Evolutionary conservation across 2,113 vertebrate species (phyloP).

Genomic region (Labrus mixtus): DNA sequence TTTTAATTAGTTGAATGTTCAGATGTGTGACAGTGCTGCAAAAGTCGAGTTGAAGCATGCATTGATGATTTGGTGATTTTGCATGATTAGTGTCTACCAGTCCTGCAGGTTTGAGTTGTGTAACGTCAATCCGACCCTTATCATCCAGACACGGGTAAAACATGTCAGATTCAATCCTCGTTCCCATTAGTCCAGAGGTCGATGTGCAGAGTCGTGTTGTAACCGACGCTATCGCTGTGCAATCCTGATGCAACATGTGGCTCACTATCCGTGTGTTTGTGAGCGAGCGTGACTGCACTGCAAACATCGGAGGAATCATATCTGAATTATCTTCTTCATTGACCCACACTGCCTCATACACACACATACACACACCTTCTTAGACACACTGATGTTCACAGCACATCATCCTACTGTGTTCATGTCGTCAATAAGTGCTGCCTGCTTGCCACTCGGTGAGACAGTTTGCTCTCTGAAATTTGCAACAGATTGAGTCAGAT

Average conservation of each 20-base stretch:
- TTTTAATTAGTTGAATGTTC: neutral
- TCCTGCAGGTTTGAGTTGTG: neutral
- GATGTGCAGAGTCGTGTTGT: constrained; percentile 6
- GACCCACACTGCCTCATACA: constrained; percentile 13
- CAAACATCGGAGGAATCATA: constrained; percentile 21
- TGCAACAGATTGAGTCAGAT: constrained; percentile 61
- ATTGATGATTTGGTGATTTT: neutral
- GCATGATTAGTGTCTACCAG: neutral
- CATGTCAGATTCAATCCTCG: constrained; percentile 53
- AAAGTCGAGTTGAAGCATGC: neutral
- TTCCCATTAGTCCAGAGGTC: constrained; percentile 66
- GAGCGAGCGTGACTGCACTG: constrained; percentile 21
- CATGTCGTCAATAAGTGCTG: neutral
- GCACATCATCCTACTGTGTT: constrained; percentile 4
- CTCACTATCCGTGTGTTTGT: constrained; percentile 8
- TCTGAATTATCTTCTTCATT: constrained; percentile 36
- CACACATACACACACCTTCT: constrained; percentile 12
- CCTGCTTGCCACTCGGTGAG: constrained; percentile 24
- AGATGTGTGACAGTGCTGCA: neutral
- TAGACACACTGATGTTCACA: constrained; percentile 11
- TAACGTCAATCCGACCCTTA: constrained; percentile 23
- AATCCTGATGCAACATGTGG: constrained; percentile 70
- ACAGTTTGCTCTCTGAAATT: constrained; percentile 39
- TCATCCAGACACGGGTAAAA: constrained; percentile 34
- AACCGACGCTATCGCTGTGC: constrained; percentile 30